Conservation (phyloP, 2,113 vertebrate species). For the Acanthisitta chloris region DNA sequence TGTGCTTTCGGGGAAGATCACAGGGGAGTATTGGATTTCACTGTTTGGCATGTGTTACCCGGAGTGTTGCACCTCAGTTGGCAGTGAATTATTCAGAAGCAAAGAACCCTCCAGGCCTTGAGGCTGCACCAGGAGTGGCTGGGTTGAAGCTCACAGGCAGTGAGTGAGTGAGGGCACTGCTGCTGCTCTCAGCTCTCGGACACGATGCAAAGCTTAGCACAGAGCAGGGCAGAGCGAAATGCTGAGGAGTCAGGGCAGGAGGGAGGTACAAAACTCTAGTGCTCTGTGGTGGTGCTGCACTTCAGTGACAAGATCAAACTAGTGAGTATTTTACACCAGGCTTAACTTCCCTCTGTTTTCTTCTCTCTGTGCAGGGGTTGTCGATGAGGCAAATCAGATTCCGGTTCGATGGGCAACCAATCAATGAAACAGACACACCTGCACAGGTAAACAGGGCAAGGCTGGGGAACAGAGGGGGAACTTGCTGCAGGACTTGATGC, state of each 20-base stretch:
- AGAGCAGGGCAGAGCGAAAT: neutral
- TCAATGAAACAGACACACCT: conserved; percentile 97
- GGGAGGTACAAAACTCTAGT: neutral
- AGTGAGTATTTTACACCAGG: neutral
- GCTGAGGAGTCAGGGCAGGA: neutral
- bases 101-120: neutral
- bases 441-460: conserved; percentile 85
- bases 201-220: neutral
- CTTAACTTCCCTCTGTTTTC: conserved; percentile 29
- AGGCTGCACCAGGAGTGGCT: neutral
- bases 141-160: neutral
- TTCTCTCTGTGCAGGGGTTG: conserved; percentile 83
- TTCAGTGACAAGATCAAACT: neutral
- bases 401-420: conserved; percentile 97
- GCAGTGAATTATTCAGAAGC: neutral
- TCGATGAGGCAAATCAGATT: conserved; percentile 98
- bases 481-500: neutral
- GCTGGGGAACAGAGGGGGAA: neutral
- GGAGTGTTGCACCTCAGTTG: neutral
- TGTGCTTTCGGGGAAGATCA: neutral
- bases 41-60: neutral
- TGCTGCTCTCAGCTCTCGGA: neutral
- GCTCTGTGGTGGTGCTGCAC: neutral
- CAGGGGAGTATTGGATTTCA: neutral
- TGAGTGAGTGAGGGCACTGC: conserved; percentile 39